Evolutionary conservation across 2,888 invertebrate species (phyloP).

Genomic region (Dolichopus griseipennis): DNA sequence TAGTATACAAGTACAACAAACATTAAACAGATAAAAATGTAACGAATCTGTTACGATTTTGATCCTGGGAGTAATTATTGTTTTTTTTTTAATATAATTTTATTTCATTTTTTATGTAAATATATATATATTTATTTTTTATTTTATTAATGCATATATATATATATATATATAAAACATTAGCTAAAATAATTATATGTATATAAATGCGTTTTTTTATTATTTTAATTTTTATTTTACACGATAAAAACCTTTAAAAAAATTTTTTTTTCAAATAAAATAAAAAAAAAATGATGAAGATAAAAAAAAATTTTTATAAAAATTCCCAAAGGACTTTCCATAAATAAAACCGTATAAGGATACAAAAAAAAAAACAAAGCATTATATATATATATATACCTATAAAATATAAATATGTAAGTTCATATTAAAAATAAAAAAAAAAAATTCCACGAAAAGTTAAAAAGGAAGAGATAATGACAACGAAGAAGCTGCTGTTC

Average conservation of each 20-base stretch:
- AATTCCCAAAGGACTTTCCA: neutral
- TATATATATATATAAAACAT: neutral
- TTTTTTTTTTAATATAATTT: neutral
- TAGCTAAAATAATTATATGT: neutral
- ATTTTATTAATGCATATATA: neutral
- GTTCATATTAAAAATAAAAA: neutral
- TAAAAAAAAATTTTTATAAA: neutral
- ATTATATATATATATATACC: too few relatives aligned
- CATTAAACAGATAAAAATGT: neutral
- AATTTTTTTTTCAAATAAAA: neutral
- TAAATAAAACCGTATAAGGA: neutral
- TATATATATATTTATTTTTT: neutral
- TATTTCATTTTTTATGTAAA: neutral
- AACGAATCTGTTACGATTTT: neutral
- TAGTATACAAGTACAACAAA: too few relatives aligned
- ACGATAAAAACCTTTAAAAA: neutral
- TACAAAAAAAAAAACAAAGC: neutral
- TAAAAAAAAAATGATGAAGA: neutral
- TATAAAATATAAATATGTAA: too few relatives aligned
- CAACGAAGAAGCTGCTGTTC: neutral
- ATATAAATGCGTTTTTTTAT: neutral
- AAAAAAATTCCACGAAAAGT: neutral
- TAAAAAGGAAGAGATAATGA: neutral
- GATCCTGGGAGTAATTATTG: conserved; percentile 1
- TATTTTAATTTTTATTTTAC: neutral